Evolutionary conservation across 2,797 vertebrate genomes (phyloP), one percentile per base, ranked within the genome.

Genomic region (Lemur catta): DNA sequence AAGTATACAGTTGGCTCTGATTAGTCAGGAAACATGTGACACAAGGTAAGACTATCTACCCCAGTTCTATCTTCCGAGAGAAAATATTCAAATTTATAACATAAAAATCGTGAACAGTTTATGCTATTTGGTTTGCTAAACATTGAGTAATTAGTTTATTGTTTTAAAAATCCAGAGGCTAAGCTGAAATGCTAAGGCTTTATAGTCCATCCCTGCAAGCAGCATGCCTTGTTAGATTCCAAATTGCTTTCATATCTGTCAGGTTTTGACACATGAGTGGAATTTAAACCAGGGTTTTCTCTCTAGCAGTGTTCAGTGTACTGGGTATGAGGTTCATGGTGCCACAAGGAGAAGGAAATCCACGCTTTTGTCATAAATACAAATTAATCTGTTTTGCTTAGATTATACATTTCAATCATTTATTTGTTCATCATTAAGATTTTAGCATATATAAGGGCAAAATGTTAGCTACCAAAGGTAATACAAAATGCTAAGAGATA

Each of bases 41-140:
- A 79, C 10, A 43, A 50, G 57, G 18, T 30, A 20, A 7, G 2
- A 69, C 6, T 1, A 4, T 15, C 26, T 38, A 1, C 10, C 7
- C 4, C 43, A 76, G 59, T 4, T 24, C 24, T 72, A 3, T 11
- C 52, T 43, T 33, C 22, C 10, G 7, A 11, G 55, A 79, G 28
- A 78, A 89, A 86, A 61, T 46, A 89, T 50, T 89, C 78, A 92
- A 38, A 55, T 78, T 59, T 57, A 28, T 69, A 57, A 52, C 82
- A 7, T 61, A 38, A 91, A 65, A 33, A 55, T 55, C 74, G 57
- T 38, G 18, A 71, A 26, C 74, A 15, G 22, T 82, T 74, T 20
- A 6, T 13, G 33, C 30, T 48, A 12, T 55, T 87, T n/a, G 43
- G 12, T 59, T 71, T 90, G 43, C 20, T 89, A 69, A 17, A 55